phyloP scores from a whole-genome alignment of 2,888 invertebrate species.

The Euplagia quadripunctaria region DNA sequence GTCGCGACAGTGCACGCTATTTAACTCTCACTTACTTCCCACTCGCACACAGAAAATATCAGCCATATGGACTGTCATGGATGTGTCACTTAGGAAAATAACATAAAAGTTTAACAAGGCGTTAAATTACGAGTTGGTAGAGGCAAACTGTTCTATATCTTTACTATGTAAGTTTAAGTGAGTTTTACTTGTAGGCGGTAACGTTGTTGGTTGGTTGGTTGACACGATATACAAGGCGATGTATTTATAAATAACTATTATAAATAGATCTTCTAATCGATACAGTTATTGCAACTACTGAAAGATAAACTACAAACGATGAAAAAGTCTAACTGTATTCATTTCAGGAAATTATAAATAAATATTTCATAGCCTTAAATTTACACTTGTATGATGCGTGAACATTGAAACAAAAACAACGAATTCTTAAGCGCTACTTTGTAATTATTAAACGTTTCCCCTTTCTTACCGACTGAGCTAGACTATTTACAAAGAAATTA shows the following conservation, averaged over 20 bases:
- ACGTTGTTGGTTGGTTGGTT: neutral
- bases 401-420: neutral
- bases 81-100: too few relatives aligned
- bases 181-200: neutral
- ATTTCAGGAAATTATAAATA: neutral
- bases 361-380: neutral
- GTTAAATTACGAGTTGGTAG: neutral
- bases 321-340: neutral
- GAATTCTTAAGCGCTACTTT: neutral
- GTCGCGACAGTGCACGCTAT: too few relatives aligned
- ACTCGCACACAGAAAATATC: too few relatives aligned
- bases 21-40: too few relatives aligned
- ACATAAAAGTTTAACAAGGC: neutral
- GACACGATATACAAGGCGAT: neutral
- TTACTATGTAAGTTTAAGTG: neutral
- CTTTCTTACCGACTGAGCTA: too few relatives aligned
- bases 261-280: neutral
- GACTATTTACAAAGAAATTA: too few relatives aligned
- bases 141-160: neutral
- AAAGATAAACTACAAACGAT: neutral
- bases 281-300: too few relatives aligned
- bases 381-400: neutral
- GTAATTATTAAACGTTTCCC: too few relatives aligned
- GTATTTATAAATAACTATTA: neutral
- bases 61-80: too few relatives aligned